Percentiles rank a stretch among this genome's conserved stretches.
phyloP scores from a whole-genome alignment of 2,113 vertebrate species.

The Alectura lathami region DNA sequence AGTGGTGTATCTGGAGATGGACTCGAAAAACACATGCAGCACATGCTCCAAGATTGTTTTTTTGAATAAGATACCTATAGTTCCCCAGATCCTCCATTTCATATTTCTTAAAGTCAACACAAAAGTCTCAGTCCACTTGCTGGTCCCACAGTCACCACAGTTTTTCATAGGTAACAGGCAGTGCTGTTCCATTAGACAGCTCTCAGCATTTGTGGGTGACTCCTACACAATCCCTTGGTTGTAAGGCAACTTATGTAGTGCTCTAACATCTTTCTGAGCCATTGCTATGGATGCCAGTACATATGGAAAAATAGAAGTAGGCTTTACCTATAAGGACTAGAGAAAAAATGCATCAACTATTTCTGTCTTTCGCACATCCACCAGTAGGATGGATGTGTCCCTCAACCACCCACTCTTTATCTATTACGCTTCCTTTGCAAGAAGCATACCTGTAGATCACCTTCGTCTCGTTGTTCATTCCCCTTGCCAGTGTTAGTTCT shows the following conservation, averaged over 20 bases:
- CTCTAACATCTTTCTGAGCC: rapidly evolving
- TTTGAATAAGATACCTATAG: neutral
- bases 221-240: neutral
- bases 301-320: neutral
- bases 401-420: neutral
- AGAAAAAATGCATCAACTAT: neutral
- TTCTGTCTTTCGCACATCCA: neutral
- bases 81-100: neutral
- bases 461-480: neutral
- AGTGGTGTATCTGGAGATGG: neutral
- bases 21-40: neutral
- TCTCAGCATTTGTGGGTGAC: neutral
- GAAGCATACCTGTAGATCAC: neutral
- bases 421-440: neutral
- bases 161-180: neutral
- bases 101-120: neutral
- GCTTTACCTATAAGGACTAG: neutral
- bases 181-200: rapidly evolving
- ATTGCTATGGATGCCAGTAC: neutral
- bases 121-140: neutral
- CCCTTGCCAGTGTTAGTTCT: neutral
- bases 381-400: neutral
- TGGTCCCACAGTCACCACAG: rapidly evolving
- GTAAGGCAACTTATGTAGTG: neutral
- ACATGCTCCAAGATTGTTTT: rapidly evolving